Conservation (phyloP, 2,113 vertebrate genomes). For the Mormoops blainvillei region DNA sequence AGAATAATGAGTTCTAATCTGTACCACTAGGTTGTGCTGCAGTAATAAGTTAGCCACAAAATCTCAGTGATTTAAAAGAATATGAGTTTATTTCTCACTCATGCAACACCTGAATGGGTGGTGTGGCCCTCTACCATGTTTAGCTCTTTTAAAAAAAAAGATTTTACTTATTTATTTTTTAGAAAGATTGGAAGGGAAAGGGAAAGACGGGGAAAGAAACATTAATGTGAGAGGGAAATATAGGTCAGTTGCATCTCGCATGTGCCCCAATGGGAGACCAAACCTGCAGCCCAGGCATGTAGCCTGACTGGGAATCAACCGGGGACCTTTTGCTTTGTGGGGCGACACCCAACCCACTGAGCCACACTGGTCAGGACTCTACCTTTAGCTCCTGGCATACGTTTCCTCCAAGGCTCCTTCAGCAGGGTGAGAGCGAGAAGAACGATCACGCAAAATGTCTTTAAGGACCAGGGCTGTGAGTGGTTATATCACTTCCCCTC, state of each 20-base stretch:
- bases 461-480: background rate
- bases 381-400: background rate
- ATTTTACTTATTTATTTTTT: too few relatives aligned
- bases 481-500: background rate
- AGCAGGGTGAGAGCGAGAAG: background rate
- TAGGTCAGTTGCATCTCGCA: too few relatives aligned
- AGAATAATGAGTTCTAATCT: background rate
- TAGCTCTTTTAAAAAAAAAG: background rate
- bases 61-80: background rate
- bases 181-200: too few relatives aligned
- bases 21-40: background rate
- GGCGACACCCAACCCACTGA: too few relatives aligned
- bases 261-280: too few relatives aligned
- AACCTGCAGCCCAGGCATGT: too few relatives aligned
- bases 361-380: too few relatives aligned
- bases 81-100: background rate
- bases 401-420: background rate
- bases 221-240: too few relatives aligned
- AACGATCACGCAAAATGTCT: background rate
- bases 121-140: background rate
- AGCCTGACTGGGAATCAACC: too few relatives aligned
- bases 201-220: too few relatives aligned
- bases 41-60: background rate
- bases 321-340: too few relatives aligned
- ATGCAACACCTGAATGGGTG: background rate